These are phyloP conservation scores for Mongoloraphidia duomilia DNA, from an alignment of 2,888 invertebrate genomes.

Conservation along the genomic window DNA sequence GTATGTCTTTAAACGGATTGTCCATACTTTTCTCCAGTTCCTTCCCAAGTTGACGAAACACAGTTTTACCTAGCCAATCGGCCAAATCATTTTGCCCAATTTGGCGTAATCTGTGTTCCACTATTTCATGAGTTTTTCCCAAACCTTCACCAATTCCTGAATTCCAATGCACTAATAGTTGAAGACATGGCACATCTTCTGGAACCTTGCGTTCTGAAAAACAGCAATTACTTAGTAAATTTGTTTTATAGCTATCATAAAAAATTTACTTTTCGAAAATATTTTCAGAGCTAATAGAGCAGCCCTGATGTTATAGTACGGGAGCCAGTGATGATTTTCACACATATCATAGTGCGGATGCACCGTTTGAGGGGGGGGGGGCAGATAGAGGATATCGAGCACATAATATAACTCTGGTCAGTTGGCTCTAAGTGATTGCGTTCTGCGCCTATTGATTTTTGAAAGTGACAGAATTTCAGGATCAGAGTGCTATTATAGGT, in stretches of 20 bases:
- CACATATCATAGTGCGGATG: too few species aligned
- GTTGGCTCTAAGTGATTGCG: too few species aligned
- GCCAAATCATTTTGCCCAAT: slow-evolving; percentile 40
- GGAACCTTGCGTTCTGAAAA: slow-evolving; percentile 31
- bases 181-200: slow-evolving; percentile 36
- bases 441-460: too few species aligned
- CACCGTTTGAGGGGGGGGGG: too few species aligned
- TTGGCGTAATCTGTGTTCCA: slow-evolving; percentile 41
- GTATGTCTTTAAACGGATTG: slow-evolving; percentile 20
- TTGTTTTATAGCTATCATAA: not conserved
- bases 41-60: slow-evolving; percentile 37
- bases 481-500: too few species aligned
- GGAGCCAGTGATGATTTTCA: too few species aligned
- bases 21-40: slow-evolving; percentile 27
- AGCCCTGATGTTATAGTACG: not conserved
- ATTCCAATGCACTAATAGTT: slow-evolving; percentile 44
- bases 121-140: slow-evolving; percentile 38
- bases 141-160: slow-evolving; percentile 32
- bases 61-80: slow-evolving; percentile 42
- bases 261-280: slow-evolving; percentile 1
- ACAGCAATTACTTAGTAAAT: not conserved
- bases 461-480: too few species aligned
- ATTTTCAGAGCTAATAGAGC: not conserved
- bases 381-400: too few species aligned
- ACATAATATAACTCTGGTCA: too few species aligned